phyloP scores from a whole-genome alignment of 2,888 invertebrate species.

The Omphaloscelis lunosa region DNA sequence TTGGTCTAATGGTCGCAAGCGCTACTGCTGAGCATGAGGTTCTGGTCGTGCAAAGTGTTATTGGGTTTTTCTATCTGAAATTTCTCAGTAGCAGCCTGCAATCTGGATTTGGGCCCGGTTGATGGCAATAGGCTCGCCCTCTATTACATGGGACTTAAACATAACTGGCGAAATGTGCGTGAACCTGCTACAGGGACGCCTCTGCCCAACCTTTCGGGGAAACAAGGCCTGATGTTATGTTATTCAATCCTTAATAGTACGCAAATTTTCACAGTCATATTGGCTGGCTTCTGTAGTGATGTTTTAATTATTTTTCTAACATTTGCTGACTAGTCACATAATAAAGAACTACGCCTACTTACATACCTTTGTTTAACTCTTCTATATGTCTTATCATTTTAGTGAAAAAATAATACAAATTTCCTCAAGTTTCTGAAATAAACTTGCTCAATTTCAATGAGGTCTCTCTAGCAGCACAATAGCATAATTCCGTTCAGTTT shows the following conservation, averaged over 20 bases:
- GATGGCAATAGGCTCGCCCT: no score
- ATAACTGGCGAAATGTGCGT: no score
- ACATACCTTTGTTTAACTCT: neutral
- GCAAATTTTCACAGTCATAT: neutral
- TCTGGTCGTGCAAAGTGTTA: no score
- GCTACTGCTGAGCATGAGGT: no score
- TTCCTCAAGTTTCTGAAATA: neutral
- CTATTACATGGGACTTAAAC: no score
- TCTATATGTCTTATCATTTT: neutral
- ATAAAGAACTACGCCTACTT: neutral
- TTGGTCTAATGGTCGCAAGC: no score
- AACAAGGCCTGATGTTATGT: no score
- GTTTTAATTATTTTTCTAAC: neutral
- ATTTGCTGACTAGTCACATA: neutral
- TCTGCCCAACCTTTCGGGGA: no score
- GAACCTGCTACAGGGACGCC: no score
- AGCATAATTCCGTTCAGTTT: slow-evolving; percentile 5
- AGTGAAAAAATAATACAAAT: neutral
- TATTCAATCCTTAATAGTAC: neutral
- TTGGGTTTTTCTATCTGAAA: neutral
- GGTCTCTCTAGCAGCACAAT: neutral
- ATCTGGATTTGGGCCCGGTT: no score
- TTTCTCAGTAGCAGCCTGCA: neutral
- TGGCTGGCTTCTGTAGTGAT: neutral
- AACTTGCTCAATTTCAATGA: neutral